phyloP scores from a whole-genome alignment of 2,113 vertebrate species.

The Nannospalax galili region DNA sequence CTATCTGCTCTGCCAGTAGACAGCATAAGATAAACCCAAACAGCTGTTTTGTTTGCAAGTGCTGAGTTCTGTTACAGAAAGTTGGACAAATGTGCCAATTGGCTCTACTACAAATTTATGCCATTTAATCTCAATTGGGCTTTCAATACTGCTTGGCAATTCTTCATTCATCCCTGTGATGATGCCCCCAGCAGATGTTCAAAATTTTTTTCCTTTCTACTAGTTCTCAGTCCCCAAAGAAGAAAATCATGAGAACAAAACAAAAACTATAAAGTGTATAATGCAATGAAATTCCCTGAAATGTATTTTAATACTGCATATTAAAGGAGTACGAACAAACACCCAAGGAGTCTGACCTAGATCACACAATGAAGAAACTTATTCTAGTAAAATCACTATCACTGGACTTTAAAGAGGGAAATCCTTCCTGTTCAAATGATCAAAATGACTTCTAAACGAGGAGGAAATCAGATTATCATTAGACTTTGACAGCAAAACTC shows the following conservation, averaged over 20 bases:
- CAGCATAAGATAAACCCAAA: conserved; percentile 48
- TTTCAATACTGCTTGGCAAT: conserved; percentile 63
- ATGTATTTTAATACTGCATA: conserved; percentile 14
- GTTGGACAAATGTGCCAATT: conserved; percentile 45
- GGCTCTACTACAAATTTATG: conserved; percentile 64
- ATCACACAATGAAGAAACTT: neutral
- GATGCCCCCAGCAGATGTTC: conserved; percentile 52
- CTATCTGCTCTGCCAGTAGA: neutral
- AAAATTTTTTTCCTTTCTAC: conserved; percentile 21
- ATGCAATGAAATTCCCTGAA: conserved; percentile 39
- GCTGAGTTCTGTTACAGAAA: conserved; percentile 48
- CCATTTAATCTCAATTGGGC: conserved; percentile 65
- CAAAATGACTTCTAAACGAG: conserved; percentile 46
- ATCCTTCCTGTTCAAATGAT: conserved; percentile 3
- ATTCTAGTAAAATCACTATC: conserved; percentile 36
- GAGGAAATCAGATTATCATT: conserved; percentile 47
- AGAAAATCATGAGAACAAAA: conserved; percentile 37
- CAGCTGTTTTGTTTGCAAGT: conserved; percentile 61
- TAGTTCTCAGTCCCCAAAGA: conserved; percentile 9
- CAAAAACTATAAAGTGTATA: conserved; percentile 49
- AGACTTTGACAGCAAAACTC: conserved; percentile 36
- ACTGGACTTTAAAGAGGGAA: neutral
- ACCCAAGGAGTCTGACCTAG: conserved; percentile 16
- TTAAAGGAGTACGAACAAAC: neutral
- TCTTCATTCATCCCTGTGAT: conserved; percentile 61